A percentile compares a stretch with the other conserved stretches of the same genome.
Conservation (phyloP, 1,140 invertebrate genomes). For the Oppia nitens region DNA sequence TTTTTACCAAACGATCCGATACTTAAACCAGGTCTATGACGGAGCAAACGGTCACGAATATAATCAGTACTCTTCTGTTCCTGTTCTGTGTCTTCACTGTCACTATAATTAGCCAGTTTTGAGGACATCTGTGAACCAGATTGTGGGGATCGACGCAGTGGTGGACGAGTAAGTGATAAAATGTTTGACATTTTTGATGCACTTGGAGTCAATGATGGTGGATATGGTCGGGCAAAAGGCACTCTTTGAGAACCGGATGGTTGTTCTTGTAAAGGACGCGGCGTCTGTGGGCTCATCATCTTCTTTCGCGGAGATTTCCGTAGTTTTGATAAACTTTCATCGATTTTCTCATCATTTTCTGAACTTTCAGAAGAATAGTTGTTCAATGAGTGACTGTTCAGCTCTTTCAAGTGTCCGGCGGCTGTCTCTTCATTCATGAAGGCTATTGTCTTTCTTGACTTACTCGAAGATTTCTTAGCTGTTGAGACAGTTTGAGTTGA, state of each 20-base stretch:
- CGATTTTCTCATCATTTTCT: not conserved
- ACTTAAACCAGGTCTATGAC: conserved; percentile 5
- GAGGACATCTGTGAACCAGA: not conserved
- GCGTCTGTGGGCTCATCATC: not conserved
- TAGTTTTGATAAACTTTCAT: not conserved
- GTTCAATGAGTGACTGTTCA: not conserved
- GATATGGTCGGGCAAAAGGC: not conserved
- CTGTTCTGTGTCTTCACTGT: conserved; percentile 12
- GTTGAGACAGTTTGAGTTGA: not conserved
- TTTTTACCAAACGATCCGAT: not conserved
- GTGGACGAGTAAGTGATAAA: conserved; percentile 1
- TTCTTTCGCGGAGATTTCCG: not conserved
- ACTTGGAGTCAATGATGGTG: not conserved
- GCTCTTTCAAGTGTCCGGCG: not conserved
- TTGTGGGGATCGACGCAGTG: conserved; percentile 1
- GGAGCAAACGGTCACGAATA: not conserved
- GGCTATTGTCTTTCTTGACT: not conserved
- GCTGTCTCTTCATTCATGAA: not conserved
- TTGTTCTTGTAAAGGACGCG: not conserved
- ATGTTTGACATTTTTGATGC: conserved; percentile 5
- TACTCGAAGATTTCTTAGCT: not conserved
- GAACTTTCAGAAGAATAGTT: conserved; percentile 5
- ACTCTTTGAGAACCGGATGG: not conserved
- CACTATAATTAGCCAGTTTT: conserved; percentile 9
- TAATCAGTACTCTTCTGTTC: conserved; percentile 5